Conservation (phyloP, 2,888 invertebrate species). For the Drosophila bunnanda region DNA sequence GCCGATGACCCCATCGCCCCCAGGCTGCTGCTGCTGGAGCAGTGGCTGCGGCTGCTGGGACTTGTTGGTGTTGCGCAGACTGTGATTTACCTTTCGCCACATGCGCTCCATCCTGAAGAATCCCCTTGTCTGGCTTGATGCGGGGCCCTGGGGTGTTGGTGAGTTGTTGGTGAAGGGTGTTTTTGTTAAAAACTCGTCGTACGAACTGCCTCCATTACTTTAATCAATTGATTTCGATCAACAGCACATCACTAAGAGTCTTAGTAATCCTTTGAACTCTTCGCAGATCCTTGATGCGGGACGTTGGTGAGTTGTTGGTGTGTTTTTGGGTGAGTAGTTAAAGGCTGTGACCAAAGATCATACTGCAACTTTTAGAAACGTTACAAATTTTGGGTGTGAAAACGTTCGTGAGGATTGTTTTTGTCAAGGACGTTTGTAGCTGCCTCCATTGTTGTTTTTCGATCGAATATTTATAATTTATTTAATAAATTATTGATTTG, state of each 20-base stretch:
- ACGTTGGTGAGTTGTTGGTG: neutral
- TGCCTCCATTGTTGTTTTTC: no score
- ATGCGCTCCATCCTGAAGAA: conserved; percentile 82
- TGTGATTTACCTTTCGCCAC: conserved; percentile 85
- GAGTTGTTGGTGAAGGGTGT: conserved; percentile 2
- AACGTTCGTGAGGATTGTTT: no score
- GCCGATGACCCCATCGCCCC: conserved; percentile 8
- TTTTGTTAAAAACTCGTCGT: neutral
- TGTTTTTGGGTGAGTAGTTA: neutral
- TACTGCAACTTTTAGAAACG: no score
- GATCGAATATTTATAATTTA: neutral
- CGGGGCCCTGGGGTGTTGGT: neutral
- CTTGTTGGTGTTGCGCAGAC: conserved; percentile 78
- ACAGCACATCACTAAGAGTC: neutral
- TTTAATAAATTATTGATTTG: neutral
- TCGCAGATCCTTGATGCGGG: neutral
- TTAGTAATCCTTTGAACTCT: neutral
- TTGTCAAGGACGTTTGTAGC: no score
- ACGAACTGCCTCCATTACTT: conserved; percentile 7
- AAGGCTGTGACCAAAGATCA: no score
- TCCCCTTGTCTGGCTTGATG: neutral
- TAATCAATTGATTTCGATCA: neutral
- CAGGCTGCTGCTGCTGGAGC: conserved; percentile 5
- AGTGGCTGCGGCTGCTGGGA: conserved; percentile 17
- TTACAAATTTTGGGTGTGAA: no score